Evolutionary conservation across 2,888 invertebrate genomes (phyloP).

Genomic region (Panopea generosa): DNA sequence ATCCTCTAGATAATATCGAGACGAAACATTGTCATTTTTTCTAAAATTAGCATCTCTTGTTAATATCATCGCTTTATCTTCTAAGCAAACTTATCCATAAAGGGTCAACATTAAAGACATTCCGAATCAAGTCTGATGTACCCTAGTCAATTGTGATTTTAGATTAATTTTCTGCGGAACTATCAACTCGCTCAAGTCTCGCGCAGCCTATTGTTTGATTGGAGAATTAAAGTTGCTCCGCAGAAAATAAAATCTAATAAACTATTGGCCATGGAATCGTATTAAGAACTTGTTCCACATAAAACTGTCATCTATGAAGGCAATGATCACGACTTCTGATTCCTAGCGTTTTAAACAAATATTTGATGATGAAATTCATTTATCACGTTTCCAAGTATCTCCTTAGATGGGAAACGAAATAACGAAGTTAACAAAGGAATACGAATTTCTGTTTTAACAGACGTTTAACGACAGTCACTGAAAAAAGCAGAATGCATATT

Average conservation of each 20-base stretch:
- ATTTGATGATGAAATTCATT: conserved; percentile 53
- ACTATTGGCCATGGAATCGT: conserved; percentile 43
- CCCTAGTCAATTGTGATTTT: conserved; percentile 58
- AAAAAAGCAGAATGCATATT: too few relatives aligned
- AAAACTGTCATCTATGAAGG: conserved; percentile 40
- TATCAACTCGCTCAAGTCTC: conserved; percentile 40
- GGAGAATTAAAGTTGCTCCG: conserved; percentile 49
- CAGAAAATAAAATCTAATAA: conserved; percentile 65
- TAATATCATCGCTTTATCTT: conserved; percentile 25
- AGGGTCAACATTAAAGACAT: conserved; percentile 47
- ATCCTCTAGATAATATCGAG: neutral
- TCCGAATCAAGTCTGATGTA: conserved; percentile 35
- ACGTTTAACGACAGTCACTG: too few relatives aligned
- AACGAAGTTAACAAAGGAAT: too few relatives aligned
- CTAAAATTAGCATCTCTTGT: conserved; percentile 22
- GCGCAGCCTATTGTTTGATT: conserved; percentile 58
- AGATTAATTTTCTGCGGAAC: conserved; percentile 64
- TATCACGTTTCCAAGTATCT: conserved; percentile 16
- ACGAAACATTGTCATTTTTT: conserved; percentile 12
- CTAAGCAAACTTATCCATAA: conserved; percentile 12
- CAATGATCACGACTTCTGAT: conserved; percentile 32
- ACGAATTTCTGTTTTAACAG: too few relatives aligned
- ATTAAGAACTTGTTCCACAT: conserved; percentile 46
- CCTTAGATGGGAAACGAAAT: too few relatives aligned
- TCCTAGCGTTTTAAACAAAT: conserved; percentile 48